phyloP scores from a whole-genome alignment of 2,797 vertebrate species.

The Cynodonichthys magdalenae region DNA sequence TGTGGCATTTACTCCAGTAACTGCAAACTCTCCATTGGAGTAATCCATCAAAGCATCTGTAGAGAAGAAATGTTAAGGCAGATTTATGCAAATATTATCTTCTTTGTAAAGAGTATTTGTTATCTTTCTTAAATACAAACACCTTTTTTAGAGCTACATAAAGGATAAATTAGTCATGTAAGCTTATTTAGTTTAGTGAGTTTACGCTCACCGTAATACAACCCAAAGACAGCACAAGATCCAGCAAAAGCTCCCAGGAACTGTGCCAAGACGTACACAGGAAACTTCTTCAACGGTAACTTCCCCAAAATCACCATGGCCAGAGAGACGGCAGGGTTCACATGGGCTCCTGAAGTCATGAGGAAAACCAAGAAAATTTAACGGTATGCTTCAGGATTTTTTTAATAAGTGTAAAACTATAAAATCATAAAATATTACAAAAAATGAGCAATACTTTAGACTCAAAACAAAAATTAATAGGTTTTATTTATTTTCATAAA shows the following conservation, averaged over 20 bases:
- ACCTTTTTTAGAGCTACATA: background rate
- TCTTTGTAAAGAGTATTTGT: too few species aligned
- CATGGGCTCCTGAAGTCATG: slow-evolving; percentile 87
- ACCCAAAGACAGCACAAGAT: slow-evolving; percentile 87
- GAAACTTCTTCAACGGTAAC: slow-evolving; percentile 89
- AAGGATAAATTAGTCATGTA: background rate
- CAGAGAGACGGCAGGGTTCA: slow-evolving; percentile 96
- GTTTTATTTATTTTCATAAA: too few species aligned
- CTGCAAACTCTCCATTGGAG: slow-evolving; percentile 80
- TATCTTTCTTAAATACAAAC: background rate
- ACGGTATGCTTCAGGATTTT: too few species aligned
- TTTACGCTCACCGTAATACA: slow-evolving; percentile 89
- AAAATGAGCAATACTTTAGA: too few species aligned
- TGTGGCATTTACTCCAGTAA: slow-evolving; percentile 90
- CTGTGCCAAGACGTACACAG: slow-evolving; percentile 90
- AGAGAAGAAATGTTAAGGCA: slow-evolving; percentile 17
- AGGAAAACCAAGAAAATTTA: background rate
- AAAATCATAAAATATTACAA: too few species aligned
- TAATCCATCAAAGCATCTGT: slow-evolving; percentile 89
- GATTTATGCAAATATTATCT: background rate
- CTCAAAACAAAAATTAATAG: too few species aligned
- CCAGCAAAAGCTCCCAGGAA: slow-evolving; percentile 92
- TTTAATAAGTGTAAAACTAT: too few species aligned
- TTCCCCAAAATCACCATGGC: slow-evolving; percentile 92
- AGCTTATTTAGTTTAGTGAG: background rate